phyloP scores from a whole-genome alignment of 2,888 invertebrate genomes.

The Lasioglossum zephyrum region DNA sequence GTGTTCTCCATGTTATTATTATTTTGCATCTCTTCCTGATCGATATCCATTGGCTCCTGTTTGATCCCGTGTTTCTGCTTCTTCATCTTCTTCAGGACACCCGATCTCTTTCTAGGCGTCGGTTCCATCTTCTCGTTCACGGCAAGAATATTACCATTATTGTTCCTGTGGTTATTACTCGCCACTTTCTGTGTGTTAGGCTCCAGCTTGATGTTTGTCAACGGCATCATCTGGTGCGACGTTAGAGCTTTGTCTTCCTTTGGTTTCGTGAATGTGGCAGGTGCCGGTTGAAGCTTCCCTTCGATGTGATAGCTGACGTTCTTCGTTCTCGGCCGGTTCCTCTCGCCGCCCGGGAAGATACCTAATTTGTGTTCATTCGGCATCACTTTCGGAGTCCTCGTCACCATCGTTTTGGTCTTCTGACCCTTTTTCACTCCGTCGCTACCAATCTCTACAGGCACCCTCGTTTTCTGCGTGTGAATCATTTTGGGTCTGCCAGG shows the following conservation, averaged over 20 bases:
- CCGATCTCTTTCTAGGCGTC: slow-evolving; percentile 64
- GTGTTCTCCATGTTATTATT: slow-evolving; percentile 71
- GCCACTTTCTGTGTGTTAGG: slow-evolving; percentile 63
- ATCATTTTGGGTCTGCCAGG: slow-evolving; percentile 90
- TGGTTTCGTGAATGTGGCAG: slow-evolving; percentile 86
- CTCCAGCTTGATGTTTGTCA: slow-evolving; percentile 64
- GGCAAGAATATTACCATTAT: slow-evolving; percentile 76
- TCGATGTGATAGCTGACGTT: slow-evolving; percentile 88
- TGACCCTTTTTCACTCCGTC: slow-evolving; percentile 86
- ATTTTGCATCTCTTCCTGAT: slow-evolving; percentile 61
- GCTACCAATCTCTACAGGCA: slow-evolving; percentile 85
- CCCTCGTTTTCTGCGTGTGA: slow-evolving; percentile 89
- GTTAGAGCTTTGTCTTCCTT: slow-evolving; percentile 68
- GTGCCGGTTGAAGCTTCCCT: slow-evolving; percentile 85
- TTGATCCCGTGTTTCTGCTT: slow-evolving; percentile 72
- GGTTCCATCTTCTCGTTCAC: slow-evolving; percentile 65
- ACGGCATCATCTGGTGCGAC: slow-evolving; percentile 21
- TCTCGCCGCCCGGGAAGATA: slow-evolving; percentile 83
- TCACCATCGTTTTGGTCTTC: slow-evolving; percentile 87
- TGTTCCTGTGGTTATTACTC: slow-evolving; percentile 75
- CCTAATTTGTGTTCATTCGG: slow-evolving; percentile 82
- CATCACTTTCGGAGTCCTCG: slow-evolving; percentile 85
- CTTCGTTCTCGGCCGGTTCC: slow-evolving; percentile 87
- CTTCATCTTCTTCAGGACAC: slow-evolving; percentile 63
- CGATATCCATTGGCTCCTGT: slow-evolving; percentile 72